Base-by-base conservation (phyloP, 2,888 invertebrate species). In the Erebia epiphron region DNA sequence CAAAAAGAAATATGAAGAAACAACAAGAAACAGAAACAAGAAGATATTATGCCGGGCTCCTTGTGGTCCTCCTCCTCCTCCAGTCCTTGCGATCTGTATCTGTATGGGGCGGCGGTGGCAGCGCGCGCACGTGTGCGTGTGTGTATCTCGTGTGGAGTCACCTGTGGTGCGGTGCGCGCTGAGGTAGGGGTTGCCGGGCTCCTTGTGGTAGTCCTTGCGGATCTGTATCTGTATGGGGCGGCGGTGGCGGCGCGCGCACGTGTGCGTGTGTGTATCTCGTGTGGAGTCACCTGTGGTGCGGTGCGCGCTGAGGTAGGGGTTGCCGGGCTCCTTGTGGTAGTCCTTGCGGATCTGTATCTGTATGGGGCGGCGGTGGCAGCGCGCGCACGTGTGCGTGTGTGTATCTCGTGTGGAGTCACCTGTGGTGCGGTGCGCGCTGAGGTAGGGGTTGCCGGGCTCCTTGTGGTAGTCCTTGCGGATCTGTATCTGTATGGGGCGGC, bases 201-300 rank as follows among this genome's bases (percentile, higher is more conserved):
- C 87, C 76, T 92, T 92, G 77, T 91, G 81, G 79, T 92, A 92
- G 79, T 92, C 92, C 77, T 89, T 89, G 62, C 92, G 86, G 67
- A 92, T 91, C 76, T 92, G 92, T 78, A 92, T 92, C 79, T 92
- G 90, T 66, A 92, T 91, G 86, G 88, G 75, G 78, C 91, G 21
- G 73, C 80, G n/a, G n/a, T n/a, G n/a, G n/a, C n/a, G n/a, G n/a
- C n/a, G n/a, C n/a, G n/a, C n/a, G n/a, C n/a, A n/a, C 16, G 79
- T 70, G 82, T 95, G 94, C 56, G 95, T 94, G 87, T 97, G 97
- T 21, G 96, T 2, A 21, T 21, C 21, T 21, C 21, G 21, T 21
- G 2, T 21, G 18, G 79, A 35, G 14, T 41, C 35, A 61, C 61
- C 49, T 78, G 77, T 7, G 82, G 66, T n/a, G 75, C 9, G 11